These are phyloP conservation scores for Aricia artaxerxes DNA, from an alignment of 2,888 invertebrate species.

Conservation along the genomic window DNA sequence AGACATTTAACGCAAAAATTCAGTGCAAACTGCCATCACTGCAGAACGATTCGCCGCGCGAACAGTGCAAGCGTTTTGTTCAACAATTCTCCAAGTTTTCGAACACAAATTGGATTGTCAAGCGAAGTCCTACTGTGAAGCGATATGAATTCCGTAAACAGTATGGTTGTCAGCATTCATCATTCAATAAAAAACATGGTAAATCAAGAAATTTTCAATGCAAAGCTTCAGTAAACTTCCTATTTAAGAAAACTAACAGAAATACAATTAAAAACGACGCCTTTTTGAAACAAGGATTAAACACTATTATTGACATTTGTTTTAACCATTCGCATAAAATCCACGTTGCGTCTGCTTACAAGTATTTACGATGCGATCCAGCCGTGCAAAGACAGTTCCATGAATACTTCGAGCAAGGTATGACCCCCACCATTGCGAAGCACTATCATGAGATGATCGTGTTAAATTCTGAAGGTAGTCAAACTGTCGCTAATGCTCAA, in stretches of 20 bases:
- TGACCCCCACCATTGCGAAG: slow-evolving; percentile 10
- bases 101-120: slow-evolving; percentile 1
- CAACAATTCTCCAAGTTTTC: neutral
- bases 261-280: slow-evolving; percentile 31
- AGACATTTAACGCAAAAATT: no score
- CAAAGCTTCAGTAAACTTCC: slow-evolving; percentile 27
- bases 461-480: slow-evolving; percentile 29
- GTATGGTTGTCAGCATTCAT: slow-evolving; percentile 1
- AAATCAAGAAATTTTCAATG: neutral
- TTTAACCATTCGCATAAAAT: slow-evolving; percentile 29
- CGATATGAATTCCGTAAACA: neutral
- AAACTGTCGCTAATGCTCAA: slow-evolving; percentile 30
- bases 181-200: slow-evolving; percentile 1
- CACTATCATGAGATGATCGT: slow-evolving; percentile 31
- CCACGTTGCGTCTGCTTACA: slow-evolving; percentile 31
- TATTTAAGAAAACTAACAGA: slow-evolving; percentile 30
- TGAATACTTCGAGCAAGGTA: slow-evolving; percentile 33
- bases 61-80: no score
- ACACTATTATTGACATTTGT: slow-evolving; percentile 31
- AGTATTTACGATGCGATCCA: slow-evolving; percentile 32
- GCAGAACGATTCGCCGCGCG: no score
- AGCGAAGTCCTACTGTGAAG: neutral
- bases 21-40: no score
- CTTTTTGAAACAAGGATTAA: slow-evolving; percentile 30
- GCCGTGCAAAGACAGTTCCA: slow-evolving; percentile 31